phyloP scores from a whole-genome alignment of 2,113 vertebrate species.

The Miniopterus natalensis region DNA sequence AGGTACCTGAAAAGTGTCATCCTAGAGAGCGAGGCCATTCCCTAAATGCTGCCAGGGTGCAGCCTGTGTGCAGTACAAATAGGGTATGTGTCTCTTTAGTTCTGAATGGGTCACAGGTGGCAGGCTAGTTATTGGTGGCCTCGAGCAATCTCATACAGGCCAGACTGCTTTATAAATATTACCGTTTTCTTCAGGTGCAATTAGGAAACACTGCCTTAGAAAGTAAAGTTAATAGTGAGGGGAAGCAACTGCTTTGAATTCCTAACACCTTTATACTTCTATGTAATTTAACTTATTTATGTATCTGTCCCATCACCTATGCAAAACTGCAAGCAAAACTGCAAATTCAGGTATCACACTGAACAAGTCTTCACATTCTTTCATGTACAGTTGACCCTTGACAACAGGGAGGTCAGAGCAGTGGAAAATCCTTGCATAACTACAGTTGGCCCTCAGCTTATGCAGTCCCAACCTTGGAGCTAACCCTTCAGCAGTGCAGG shows the following conservation, averaged over 20 bases:
- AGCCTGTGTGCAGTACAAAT: rapidly evolving
- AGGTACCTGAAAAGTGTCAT: not conserved
- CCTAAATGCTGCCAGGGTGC: not conserved
- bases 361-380: constrained; percentile 4
- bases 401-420: no score
- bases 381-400: not conserved
- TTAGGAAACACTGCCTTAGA: not conserved
- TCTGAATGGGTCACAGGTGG: not conserved
- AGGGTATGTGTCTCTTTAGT: not conserved
- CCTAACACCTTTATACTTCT: not conserved
- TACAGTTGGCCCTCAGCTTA: not conserved
- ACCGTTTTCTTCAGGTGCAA: not conserved
- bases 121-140: not conserved
- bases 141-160: not conserved
- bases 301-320: not conserved
- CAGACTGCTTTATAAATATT: not conserved
- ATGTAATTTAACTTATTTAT: not conserved
- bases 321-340: constrained; percentile 25
- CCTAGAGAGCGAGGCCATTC: no score
- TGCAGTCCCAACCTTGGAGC: not conserved
- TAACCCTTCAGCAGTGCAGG: not conserved
- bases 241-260: not conserved
- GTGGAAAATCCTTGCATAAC: not conserved
- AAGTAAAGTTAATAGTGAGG: not conserved
- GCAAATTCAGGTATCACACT: not conserved